Percentiles rank a stretch among this genome's conserved stretches.
Evolutionary conservation across 2,888 invertebrate species (phyloP).

Genomic region (Galeruca laticollis): DNA sequence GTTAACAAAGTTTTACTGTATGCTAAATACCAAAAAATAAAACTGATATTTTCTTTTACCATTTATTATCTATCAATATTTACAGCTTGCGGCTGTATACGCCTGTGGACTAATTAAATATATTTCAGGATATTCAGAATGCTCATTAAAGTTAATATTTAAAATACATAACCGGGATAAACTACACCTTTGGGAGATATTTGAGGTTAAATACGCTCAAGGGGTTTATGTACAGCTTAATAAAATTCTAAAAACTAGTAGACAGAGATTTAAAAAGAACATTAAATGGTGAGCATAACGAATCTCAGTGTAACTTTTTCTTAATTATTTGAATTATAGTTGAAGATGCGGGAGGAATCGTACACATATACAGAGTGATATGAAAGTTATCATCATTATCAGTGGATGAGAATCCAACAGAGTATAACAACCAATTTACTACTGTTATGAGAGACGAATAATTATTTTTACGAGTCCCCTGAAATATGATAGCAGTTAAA

Average conservation of each 20-base stretch:
- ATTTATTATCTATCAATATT: not conserved
- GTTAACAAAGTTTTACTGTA: no score
- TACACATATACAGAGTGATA: not conserved
- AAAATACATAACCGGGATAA: slow-evolving; percentile 1
- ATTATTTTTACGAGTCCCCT: no score
- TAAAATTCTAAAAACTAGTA: not conserved
- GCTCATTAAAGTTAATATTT: not conserved
- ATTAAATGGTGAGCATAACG: not conserved
- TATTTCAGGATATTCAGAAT: slow-evolving; percentile 1
- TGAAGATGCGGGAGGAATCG: not conserved
- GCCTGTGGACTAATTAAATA: slow-evolving; percentile 9
- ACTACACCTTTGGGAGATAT: slow-evolving; percentile 2
- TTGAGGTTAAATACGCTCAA: slow-evolving; percentile 2
- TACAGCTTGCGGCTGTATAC: not conserved
- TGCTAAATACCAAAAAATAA: not conserved
- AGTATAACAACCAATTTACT: no score
- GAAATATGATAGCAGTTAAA: no score
- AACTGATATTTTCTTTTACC: no score
- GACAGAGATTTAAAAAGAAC: not conserved
- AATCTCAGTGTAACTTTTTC: not conserved
- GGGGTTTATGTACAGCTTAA: not conserved
- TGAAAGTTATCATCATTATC: not conserved
- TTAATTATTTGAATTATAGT: not conserved
- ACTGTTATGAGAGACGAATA: no score
- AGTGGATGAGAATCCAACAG: no score